These are phyloP conservation scores for Drosophila nigrodunni DNA, from an alignment of 1,140 invertebrate genomes.

Conservation along the genomic window DNA sequence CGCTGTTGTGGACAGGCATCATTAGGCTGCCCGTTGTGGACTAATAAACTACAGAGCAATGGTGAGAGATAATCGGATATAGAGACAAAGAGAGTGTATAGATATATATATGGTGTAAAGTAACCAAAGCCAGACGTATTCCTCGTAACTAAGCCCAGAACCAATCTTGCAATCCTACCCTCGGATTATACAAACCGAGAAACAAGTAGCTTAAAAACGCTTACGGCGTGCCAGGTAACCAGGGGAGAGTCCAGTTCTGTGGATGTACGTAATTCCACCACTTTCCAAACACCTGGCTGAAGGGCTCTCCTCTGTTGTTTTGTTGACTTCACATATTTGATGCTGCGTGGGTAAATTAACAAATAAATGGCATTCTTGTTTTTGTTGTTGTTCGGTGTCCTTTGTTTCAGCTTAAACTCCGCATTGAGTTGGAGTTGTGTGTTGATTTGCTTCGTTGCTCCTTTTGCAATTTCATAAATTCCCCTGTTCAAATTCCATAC, in stretches of 20 bases:
- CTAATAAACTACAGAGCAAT: conserved; percentile 69
- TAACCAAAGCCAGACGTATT: conserved; percentile 24
- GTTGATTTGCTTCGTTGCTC: conserved; percentile 62
- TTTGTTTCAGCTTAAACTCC: conserved; percentile 44
- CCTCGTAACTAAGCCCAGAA: conserved; percentile 48
- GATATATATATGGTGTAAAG: conserved; percentile 15
- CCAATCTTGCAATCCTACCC: conserved; percentile 46
- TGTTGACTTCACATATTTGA: conserved; percentile 77
- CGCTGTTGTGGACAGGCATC: conserved; percentile 66
- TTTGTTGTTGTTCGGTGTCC: conserved; percentile 18
- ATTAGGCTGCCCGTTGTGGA: conserved; percentile 61
- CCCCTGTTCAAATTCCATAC: conserved; percentile 57
- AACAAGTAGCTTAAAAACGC: conserved; percentile 79
- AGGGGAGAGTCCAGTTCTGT: conserved; percentile 26
- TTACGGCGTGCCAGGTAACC: conserved; percentile 48
- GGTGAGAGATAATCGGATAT: not conserved
- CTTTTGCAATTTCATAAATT: conserved; percentile 78
- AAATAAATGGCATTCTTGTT: conserved; percentile 78
- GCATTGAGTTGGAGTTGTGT: conserved; percentile 14
- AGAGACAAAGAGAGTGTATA: conserved; percentile 15
- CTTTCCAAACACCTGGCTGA: conserved; percentile 41
- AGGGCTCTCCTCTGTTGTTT: conserved; percentile 31
- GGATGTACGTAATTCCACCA: conserved; percentile 1
- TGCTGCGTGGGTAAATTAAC: conserved; percentile 79
- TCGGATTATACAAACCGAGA: conserved; percentile 77